Conservation (phyloP, 2,113 vertebrate genomes). For the Zosterops lateralis region DNA sequence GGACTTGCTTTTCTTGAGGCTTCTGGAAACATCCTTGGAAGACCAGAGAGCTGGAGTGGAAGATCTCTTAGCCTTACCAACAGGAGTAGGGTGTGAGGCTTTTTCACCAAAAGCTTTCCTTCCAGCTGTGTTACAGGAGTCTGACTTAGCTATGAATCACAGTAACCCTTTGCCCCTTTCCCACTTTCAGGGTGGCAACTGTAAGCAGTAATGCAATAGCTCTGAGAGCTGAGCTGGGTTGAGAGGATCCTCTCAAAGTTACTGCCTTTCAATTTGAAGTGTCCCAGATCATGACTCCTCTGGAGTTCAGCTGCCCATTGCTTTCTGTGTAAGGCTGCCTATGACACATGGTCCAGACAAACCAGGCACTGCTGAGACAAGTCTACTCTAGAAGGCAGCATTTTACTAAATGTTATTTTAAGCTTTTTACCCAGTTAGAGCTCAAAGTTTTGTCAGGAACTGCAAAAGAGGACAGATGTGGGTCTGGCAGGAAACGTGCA, state of each 20-base stretch:
- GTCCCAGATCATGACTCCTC: not conserved
- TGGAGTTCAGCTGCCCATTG: not conserved
- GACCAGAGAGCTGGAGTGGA: slow-evolving; percentile 49
- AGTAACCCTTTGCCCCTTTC: not conserved
- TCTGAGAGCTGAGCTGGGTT: not conserved
- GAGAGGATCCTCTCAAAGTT: not conserved
- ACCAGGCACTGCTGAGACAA: not conserved
- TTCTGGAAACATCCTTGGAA: slow-evolving; percentile 49
- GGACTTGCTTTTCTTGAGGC: slow-evolving; percentile 38
- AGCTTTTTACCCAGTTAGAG: not conserved
- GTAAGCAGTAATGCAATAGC: not conserved
- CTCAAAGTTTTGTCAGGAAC: not conserved
- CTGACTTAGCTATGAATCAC: not conserved
- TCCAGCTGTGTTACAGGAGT: slow-evolving; percentile 12
- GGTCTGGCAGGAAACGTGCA: not conserved
- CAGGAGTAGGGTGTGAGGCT: slow-evolving; percentile 22
- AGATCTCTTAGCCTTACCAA: slow-evolving; percentile 34
- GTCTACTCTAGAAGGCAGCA: not conserved
- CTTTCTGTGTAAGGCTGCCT: not conserved
- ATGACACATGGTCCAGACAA: not conserved
- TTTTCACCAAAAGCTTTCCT: slow-evolving; percentile 37
- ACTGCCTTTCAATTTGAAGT: not conserved
- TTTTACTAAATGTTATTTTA: not conserved
- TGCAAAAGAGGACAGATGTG: fast-evolving
- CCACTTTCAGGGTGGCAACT: not conserved